Base-by-base conservation (phyloP, 1,140 invertebrate genomes). In the Zaprionus inermis region DNA sequence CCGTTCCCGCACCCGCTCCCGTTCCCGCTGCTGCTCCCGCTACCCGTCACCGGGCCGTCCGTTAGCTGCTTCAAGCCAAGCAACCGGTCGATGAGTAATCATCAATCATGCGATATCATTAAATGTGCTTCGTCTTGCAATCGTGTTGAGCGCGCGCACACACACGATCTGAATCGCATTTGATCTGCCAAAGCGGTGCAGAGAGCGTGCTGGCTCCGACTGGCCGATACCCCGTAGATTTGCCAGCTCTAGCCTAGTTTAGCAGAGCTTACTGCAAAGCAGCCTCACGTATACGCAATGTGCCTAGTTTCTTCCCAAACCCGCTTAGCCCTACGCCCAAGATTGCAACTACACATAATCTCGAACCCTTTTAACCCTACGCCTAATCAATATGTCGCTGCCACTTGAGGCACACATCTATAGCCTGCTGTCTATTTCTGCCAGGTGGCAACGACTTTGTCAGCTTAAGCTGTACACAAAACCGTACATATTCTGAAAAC, bases 11-110 rank as follows among this genome's bases (percentile, higher is more conserved):
- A 0, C 2, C n/a, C 1, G 9, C 63, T 16, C 16, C 5, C 9
- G 16, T 3, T 18, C 34, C 0, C 28, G 0, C 9, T 0, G 32
- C 10, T 9, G 3, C n/a, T 18, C 3, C 2, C n/a, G 9, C n/a
- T 4, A 1, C 9, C 20, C 2, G 4, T 22, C n/a, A 18, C 12
- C 5, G n/a, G 18, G 5, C 41, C 9, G 22, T 51, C 67, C 34
- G 73, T 66, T 58, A 54, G 64, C 7, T 41, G 55, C 56, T 70
- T 65, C 46, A 72, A 71, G 38, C n/a, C 38, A 44, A 74, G 70
- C 10, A 75, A 85, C 83, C 83, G 84, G 83, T 86, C 83, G 83
- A 88, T 86, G 83, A 86, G 79, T 86, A 86, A 86, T 86, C 83
- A 79, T 82, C 76, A 82, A 86, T 86, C 83, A 83, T 78, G 67